Evolutionary conservation across 2,797 vertebrate species (phyloP).

Genomic region (Coccyzus lansbergi): DNA sequence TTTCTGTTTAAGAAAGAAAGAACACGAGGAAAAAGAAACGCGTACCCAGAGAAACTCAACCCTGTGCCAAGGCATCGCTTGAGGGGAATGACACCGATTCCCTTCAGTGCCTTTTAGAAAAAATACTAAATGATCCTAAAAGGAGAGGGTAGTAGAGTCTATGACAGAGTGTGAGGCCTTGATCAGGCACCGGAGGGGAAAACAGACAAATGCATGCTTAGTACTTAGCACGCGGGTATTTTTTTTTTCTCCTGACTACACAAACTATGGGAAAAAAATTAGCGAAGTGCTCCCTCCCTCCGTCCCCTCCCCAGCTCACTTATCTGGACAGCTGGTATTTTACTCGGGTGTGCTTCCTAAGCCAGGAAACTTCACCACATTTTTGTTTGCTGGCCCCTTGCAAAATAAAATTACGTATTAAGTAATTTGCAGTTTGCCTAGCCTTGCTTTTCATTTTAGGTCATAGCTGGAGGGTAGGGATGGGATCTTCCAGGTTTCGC

Average conservation of each 20-base stretch:
- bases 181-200: slow-evolving; percentile 2
- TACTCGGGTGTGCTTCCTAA: slow-evolving; percentile 65
- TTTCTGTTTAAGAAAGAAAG: background rate
- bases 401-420: slow-evolving; percentile 62
- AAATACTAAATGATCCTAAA: slow-evolving; percentile 27
- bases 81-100: slow-evolving; percentile 25
- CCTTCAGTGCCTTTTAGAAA: slow-evolving; percentile 13
- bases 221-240: slow-evolving; percentile 2
- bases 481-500: slow-evolving; percentile 53
- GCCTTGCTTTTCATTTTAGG: slow-evolving; percentile 40
- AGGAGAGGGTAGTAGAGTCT: background rate
- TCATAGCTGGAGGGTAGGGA: slow-evolving; percentile 53
- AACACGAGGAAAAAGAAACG: background rate
- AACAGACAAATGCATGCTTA: slow-evolving; percentile 30
- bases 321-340: slow-evolving; percentile 70
- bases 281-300: slow-evolving; percentile 28
- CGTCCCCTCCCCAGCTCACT: slow-evolving; percentile 58
- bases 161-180: slow-evolving; percentile 6
- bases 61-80: background rate
- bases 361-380: slow-evolving; percentile 66
- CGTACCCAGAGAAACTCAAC: background rate
- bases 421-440: slow-evolving; percentile 53
- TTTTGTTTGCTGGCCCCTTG: slow-evolving; percentile 53
- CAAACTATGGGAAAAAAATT: slow-evolving; percentile 64
- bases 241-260: slow-evolving; percentile 26